A percentile compares a stretch with the other conserved stretches of the same genome.
phyloP scores from a whole-genome alignment of 2,113 vertebrate species.

The Chunga burmeisteri region DNA sequence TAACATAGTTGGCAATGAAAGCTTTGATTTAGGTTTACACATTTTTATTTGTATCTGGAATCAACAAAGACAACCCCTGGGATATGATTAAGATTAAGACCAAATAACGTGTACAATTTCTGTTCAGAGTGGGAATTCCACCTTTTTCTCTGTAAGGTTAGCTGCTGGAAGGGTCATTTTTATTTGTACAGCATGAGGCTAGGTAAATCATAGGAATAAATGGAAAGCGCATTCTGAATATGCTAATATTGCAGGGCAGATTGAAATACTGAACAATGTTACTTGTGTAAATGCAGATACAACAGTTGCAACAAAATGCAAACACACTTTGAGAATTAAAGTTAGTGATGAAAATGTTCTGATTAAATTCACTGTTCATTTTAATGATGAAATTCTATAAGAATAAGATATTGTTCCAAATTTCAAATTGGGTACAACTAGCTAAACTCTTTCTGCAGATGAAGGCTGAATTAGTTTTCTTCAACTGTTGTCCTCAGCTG shows the following conservation, averaged over 20 bases:
- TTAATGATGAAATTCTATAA: not conserved
- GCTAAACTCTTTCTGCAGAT: not conserved
- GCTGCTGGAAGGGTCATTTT: not conserved
- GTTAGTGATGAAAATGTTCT: not conserved
- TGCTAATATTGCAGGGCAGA: not conserved
- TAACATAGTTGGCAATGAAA: not conserved
- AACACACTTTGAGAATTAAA: not conserved
- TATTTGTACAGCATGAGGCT: not conserved
- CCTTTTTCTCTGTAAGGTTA: not conserved
- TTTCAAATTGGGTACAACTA: not conserved
- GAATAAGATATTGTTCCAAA: not conserved
- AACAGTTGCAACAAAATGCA: not conserved
- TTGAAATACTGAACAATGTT: not conserved
- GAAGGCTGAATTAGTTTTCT: not conserved
- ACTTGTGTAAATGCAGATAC: not conserved
- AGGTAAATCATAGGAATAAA: not conserved
- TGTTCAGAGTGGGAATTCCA: not conserved
- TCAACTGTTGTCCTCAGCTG: not conserved
- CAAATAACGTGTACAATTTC: not conserved
- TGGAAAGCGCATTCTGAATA: not conserved
- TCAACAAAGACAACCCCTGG: fast-evolving
- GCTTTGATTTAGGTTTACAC: not conserved
- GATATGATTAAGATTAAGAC: not conserved
- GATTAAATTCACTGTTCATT: not conserved
- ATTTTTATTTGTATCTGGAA: not conserved